Evolutionary conservation across 1,140 invertebrate species (phyloP), one percentile per base, ranked within the genome.

Genomic region (Caenorhabditis brenneri): DNA sequence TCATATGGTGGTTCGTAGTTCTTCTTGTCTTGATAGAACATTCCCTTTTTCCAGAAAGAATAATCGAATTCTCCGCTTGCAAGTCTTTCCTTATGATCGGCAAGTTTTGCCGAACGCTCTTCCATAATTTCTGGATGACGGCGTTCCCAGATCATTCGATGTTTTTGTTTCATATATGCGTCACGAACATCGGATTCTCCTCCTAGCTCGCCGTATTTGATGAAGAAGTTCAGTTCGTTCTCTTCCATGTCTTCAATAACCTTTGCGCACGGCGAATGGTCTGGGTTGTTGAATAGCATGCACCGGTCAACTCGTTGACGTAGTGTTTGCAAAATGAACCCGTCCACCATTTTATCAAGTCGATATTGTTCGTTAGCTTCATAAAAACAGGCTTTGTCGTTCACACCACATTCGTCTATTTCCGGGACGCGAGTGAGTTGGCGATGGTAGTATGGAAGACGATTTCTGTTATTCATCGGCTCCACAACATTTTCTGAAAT

Each of bases 101-200:
- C 82, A 69, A 78, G 79, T 15, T 58, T 74, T 1, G 74, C 36
- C 16, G 65, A 83, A 93, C 27, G 93, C 93, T 29, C 95, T 7
- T 81, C 85, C 85, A 86, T 86, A 24, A 86, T 91, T 48, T 89
- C 88, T 42, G 89, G 96, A 91, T 98, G 94, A 84, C 96, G 94
- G 89, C 97, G 94, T 92, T 99, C 96, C 96, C 96, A 98, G 86
- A 98, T 93, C 93, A 99, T 93, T 82, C 97, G 94, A 93, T 99
- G 97, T 91, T 99, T 98, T 91, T 99, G 97, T 91, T 99, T 99
- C 95, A 98, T 97, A 87, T 94, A 97, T 5, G 94, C 94, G 84
- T 93, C 93, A 87, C 93, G 92, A n/a, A 94, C 95, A 91, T 94
- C 93, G 65, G 92, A 93, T 88, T 93, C 93, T 4, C 91, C 92